Base-by-base conservation (phyloP, 2,797 vertebrate species). In the Brotogeris chrysoptera region DNA sequence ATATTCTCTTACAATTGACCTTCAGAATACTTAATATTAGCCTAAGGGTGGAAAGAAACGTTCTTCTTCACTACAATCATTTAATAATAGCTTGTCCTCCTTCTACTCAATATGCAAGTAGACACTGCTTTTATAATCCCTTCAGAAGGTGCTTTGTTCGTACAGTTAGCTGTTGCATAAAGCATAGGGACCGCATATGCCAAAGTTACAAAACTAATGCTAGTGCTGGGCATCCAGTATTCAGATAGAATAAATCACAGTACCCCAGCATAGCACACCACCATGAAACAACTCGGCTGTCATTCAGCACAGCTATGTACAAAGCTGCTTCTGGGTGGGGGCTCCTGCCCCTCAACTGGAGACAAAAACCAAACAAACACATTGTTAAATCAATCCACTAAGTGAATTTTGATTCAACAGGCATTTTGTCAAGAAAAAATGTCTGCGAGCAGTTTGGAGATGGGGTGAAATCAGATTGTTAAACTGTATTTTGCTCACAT, bases 401-500 rank as follows among this genome's bases (percentile, higher is more conserved):
- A 24, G 76, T 8, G 66, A 59, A 93, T 94, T 92, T 74, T 34
- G 69, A 73, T 79, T 84, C 97, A 95, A 95, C 96, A 72, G 97
- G 94, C 87, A 87, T 97, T 98, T 96, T 93, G 86, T 74, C 88
- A 86, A 93, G 82, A 81, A 71, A 90, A 93, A 77, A 92, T 70
- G 38, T 86, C 92, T 90, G 96, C 93, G 76, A 95, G 97, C 83
- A 66, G 96, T 83, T 95, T 94, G 86, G 93, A 96, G 92, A 94
- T 34, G 79, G 95, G 96, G 95, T 77, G 95, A 90, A 95, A 95
- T 95, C 97, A 80, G 96, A 97, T 96, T 97, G 97, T 97, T 97
- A 96, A 98, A 97, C 94, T 96, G 97, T 86, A 96, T 98, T 98
- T 98, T 96, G 98, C 96, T 97, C 90, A 93, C 97, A 97, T 96